Evolutionary conservation across 2,113 vertebrate species (phyloP).

Genomic region (Cephalopholis sonnerati): DNA sequence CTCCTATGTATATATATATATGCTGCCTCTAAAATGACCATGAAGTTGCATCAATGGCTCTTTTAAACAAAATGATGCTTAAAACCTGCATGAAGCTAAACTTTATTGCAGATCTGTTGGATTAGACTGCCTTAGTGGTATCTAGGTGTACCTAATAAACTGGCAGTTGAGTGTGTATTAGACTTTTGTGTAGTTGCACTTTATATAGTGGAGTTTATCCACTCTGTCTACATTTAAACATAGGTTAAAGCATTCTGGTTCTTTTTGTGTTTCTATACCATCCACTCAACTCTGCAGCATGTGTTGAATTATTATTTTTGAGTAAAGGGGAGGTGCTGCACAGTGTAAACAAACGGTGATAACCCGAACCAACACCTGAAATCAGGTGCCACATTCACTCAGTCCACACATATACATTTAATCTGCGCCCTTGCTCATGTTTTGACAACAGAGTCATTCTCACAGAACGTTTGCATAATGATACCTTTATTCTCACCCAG

Average conservation of each 20-base stretch:
- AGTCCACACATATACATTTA: not conserved
- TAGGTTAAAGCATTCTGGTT: not conserved
- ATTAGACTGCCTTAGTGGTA: not conserved
- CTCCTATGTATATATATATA: too few relatives aligned
- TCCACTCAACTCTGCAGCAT: not conserved
- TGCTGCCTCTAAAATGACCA: not conserved
- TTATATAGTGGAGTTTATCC: not conserved
- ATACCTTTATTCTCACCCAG: constrained; percentile 1
- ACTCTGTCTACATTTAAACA: not conserved
- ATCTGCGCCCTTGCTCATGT: constrained; percentile 19
- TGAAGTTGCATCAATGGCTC: not conserved
- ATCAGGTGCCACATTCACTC: constrained; percentile 14
- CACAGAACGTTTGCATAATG: constrained; percentile 10
- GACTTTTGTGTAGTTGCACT: not conserved
- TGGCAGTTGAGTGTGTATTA: not conserved
- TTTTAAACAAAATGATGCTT: not conserved
- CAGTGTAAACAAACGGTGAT: constrained; percentile 1
- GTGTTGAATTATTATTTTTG: not conserved
- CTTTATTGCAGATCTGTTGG: not conserved
- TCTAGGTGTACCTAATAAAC: not conserved
- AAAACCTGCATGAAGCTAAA: not conserved
- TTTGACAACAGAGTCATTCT: constrained; percentile 47
- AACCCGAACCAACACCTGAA: constrained; percentile 11
- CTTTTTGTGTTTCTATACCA: not conserved
- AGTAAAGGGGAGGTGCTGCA: not conserved